phyloP scores from a whole-genome alignment of 2,888 invertebrate genomes.

The Papilio demoleus region DNA sequence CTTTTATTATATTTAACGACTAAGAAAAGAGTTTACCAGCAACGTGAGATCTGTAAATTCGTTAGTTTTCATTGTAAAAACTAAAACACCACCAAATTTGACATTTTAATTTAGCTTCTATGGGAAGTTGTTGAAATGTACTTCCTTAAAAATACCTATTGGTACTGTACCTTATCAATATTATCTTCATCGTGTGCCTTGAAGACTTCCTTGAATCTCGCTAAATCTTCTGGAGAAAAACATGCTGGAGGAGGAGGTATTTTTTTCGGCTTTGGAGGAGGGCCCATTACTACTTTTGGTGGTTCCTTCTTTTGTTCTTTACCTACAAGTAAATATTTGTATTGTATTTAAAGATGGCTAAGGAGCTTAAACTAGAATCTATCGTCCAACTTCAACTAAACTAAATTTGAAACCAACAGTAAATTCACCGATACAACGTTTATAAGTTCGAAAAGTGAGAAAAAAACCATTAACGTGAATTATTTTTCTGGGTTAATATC shows the following conservation, averaged over 20 bases:
- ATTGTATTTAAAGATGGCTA: not conserved
- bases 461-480: too few relatives aligned
- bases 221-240: conserved; percentile 66
- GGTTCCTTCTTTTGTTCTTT: conserved; percentile 60
- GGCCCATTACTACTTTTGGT: conserved; percentile 47
- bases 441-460: too few relatives aligned
- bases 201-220: conserved; percentile 66
- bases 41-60: not conserved
- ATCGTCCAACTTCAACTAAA: not conserved
- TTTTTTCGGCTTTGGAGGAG: conserved; percentile 69
- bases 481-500: not conserved
- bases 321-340: conserved; percentile 55
- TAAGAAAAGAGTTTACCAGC: not conserved
- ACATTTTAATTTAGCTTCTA: not conserved
- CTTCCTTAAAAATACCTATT: too few relatives aligned
- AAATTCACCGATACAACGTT: not conserved
- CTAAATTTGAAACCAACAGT: not conserved
- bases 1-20: not conserved
- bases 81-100: not conserved
- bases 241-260: conserved; percentile 73
- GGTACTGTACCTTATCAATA: conserved; percentile 64
- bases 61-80: not conserved
- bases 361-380: not conserved
- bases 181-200: conserved; percentile 69
- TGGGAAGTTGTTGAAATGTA: too few relatives aligned